Base-by-base conservation (phyloP, 2,113 vertebrate species). In the Gobio gobio region DNA sequence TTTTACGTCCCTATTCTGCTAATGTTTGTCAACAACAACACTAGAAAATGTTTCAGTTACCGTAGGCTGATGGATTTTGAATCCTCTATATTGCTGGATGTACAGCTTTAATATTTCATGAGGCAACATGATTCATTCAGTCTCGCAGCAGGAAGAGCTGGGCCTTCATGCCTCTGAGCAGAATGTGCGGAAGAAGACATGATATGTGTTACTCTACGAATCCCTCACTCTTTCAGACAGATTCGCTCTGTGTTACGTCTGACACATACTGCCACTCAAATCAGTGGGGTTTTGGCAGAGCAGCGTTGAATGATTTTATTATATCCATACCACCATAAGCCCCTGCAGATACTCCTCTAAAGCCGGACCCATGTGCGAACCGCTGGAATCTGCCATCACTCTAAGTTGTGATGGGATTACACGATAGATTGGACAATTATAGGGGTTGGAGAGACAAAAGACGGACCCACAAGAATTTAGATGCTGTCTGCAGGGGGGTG, bases 21-120 rank as follows among this genome's bases (percentile, higher is more conserved):
- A 72, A 83, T 72, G 20, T 83, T 20, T 56, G 80, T 54, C 29
- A 58, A 72, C 80, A 83, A 58, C 29, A 72, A 72, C 80, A 58
- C 72, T 66, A 72, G 63, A 61, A 82, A 58, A 36, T 56, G 66
- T 72, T 72, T 51, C 49, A 83, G 64, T 83, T 72, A 83, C 66
- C 66, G 66, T 72, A 56, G 66, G 29, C 81, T 83, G 49, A 83
- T 83, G 81, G 81, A 56, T 83, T 83, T 72, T 73, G 66, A 73
- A 58, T 73, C 81, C 49, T 83, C 81, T 83, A 83, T 83, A 83
- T 83, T 83, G 81, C 66, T 83, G 22, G 47, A 72, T 83, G 81
- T 83, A 58, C 81, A 83, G 49, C 66, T 83, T 83, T 73, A 83
- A 83, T 83, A 83, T 83, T 83, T 83, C 64, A 83, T 73, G 81